A percentile compares a stretch with the other conserved stretches of the same genome.
phyloP scores from a whole-genome alignment of 2,113 vertebrate genomes.

The Sinocyclocheilus grahami region DNA sequence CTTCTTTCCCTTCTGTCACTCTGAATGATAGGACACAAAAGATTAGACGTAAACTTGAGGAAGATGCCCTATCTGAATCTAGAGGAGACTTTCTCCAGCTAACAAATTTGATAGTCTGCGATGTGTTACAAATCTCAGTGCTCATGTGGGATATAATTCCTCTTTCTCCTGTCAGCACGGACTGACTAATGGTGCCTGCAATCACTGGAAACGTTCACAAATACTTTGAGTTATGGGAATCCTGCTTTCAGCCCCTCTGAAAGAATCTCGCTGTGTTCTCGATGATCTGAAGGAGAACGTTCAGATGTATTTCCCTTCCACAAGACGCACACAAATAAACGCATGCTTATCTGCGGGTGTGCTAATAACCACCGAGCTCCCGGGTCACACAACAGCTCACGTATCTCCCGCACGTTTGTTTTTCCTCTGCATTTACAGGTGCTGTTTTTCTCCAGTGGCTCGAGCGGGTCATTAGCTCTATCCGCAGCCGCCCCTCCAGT shows the following conservation, averaged over 20 bases:
- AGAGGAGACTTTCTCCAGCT: slow-evolving; percentile 72
- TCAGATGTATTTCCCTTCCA: neutral
- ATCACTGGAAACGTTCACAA: slow-evolving; percentile 51
- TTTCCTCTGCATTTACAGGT: slow-evolving; percentile 34
- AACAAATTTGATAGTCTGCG: slow-evolving; percentile 72
- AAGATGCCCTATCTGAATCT: slow-evolving; percentile 72
- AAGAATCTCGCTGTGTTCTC: neutral
- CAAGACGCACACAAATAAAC: neutral
- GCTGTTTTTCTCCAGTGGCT: slow-evolving; percentile 31
- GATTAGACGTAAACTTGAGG: slow-evolving; percentile 69
- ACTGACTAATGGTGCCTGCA: slow-evolving; percentile 69
- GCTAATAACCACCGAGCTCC: slow-evolving; percentile 7
- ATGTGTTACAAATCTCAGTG: slow-evolving; percentile 72
- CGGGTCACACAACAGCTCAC: neutral
- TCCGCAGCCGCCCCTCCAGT: slow-evolving; percentile 65
- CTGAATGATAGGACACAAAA: slow-evolving; percentile 70
- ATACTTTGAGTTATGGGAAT: slow-evolving; percentile 48
- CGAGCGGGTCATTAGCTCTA: slow-evolving; percentile 48
- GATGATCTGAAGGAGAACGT: neutral
- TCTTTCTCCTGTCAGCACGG: slow-evolving; percentile 68
- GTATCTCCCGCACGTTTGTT: neutral
- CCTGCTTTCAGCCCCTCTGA: slow-evolving; percentile 23
- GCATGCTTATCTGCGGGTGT: neutral
- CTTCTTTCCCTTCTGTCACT: slow-evolving; percentile 73
- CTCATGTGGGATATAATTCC: slow-evolving; percentile 72